Evolutionary conservation across 2,113 vertebrate genomes (phyloP).

Genomic region (Apeltes quadracus): DNA sequence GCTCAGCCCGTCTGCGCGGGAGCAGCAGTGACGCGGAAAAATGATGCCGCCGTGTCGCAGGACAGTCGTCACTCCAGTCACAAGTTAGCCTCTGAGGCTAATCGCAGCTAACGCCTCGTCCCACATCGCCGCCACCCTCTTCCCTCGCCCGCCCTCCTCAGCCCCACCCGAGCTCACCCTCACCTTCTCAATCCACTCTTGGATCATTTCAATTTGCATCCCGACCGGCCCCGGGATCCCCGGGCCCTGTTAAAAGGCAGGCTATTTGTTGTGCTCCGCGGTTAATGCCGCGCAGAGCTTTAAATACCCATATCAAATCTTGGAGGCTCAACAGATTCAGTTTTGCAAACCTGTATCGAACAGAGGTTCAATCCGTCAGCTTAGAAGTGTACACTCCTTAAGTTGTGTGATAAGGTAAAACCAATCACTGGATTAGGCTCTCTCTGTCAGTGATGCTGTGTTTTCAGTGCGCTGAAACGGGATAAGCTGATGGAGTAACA

Average conservation of each 20-base stretch:
- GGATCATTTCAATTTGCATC: slow-evolving; percentile 86
- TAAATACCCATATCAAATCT: slow-evolving; percentile 89
- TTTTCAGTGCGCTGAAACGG: slow-evolving; percentile 68
- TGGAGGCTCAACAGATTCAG: slow-evolving; percentile 86
- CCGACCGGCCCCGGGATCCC: slow-evolving; percentile 77
- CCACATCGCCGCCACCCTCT: slow-evolving; percentile 50
- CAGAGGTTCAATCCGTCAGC: slow-evolving; percentile 85
- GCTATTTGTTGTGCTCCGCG: slow-evolving; percentile 86
- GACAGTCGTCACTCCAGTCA: slow-evolving; percentile 61
- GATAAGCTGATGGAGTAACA: slow-evolving; percentile 75
- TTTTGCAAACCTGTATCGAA: slow-evolving; percentile 88
- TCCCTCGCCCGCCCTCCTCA: slow-evolving; percentile 44
- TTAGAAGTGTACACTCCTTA: slow-evolving; percentile 87
- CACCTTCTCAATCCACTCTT: slow-evolving; percentile 80
- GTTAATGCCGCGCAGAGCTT: slow-evolving; percentile 86
- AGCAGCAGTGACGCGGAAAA: slow-evolving; percentile 64
- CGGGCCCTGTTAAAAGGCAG: slow-evolving; percentile 82
- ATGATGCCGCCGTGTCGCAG: slow-evolving; percentile 43
- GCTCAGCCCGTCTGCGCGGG: slow-evolving; percentile 43
- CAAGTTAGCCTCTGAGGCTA: slow-evolving; percentile 61
- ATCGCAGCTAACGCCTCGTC: slow-evolving; percentile 65
- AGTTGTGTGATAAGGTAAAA: slow-evolving; percentile 86
- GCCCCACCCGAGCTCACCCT: slow-evolving; percentile 72
- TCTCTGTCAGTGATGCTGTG: slow-evolving; percentile 72
- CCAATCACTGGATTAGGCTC: slow-evolving; percentile 84